These are phyloP conservation scores for Cataglyphis albicans DNA, from an alignment of 2,888 invertebrate species.

Conservation along the genomic window DNA sequence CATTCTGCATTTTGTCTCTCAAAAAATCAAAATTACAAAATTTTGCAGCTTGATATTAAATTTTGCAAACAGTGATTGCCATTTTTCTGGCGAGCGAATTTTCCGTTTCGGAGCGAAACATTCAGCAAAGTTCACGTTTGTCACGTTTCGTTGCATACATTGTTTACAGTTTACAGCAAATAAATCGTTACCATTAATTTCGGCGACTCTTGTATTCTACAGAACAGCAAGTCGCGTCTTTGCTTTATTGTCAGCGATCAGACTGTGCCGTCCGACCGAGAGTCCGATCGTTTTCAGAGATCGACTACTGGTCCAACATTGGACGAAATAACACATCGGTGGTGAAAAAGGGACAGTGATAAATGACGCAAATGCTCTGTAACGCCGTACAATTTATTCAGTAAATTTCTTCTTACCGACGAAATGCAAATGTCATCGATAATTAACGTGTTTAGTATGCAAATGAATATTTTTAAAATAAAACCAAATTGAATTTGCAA, in stretches of 20 bases:
- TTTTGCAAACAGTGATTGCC: neutral
- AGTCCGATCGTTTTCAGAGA: slow-evolving; percentile 42
- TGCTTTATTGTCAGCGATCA: neutral
- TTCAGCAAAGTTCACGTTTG: slow-evolving; percentile 35
- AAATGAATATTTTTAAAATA: slow-evolving; percentile 19
- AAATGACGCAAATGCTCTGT: slow-evolving; percentile 39
- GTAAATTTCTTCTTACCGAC: slow-evolving; percentile 36
- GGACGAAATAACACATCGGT: slow-evolving; percentile 40
- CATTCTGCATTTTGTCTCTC: neutral
- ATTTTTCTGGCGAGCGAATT: neutral
- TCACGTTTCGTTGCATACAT: slow-evolving; percentile 39
- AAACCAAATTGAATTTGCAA: neutral
- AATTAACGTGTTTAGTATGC: slow-evolving; percentile 45
- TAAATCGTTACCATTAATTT: slow-evolving; percentile 75
- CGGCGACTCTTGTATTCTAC: slow-evolving; percentile 66
- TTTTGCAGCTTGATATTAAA: neutral
- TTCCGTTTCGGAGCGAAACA: neutral
- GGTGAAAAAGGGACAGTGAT: slow-evolving; percentile 49
- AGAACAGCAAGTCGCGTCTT: slow-evolving; percentile 14
- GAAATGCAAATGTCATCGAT: slow-evolving; percentile 39
- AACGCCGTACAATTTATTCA: slow-evolving; percentile 37
- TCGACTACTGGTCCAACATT: slow-evolving; percentile 30
- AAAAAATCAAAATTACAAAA: neutral
- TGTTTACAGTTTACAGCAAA: slow-evolving; percentile 42
- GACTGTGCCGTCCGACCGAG: neutral